Base-by-base conservation (phyloP, 2,888 invertebrate species). In the Dendrolimus houi region DNA sequence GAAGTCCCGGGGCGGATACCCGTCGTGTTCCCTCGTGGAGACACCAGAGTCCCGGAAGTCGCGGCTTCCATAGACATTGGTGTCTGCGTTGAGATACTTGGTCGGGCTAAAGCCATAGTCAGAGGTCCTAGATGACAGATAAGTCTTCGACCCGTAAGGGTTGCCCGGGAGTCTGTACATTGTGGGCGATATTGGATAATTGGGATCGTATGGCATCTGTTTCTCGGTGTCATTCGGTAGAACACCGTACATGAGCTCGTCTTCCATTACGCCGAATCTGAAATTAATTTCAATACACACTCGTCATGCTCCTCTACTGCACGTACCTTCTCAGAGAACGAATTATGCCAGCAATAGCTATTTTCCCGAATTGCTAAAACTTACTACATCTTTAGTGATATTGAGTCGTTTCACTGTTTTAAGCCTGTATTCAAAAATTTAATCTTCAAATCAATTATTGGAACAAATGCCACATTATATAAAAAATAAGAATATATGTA, bases 51-150 rank as follows among this genome's bases (percentile, higher is more conserved):
- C 86, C 54, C 85, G 70, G 58, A 88, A 85, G 64, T 88, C 86
- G 55, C 87, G 72, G 0, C 87, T 87, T 1, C 87, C 88, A 63
- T 90, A 90, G 0, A 85, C 66, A 56, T 83, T 86, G 0, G 81
- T 68, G 9, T 89, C 89, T 0, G 78, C 64, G 57, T 79, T 85
- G 1, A 89, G 63, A 64, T 87, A 90, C 65, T 90, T 89, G 0
- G 89, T 90, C 0, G 91, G 89, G 54, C 90, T 91, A 70, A 87
- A 91, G 0, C 87, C 87, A 62, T 91, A 91, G 65, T 91, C 91
- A 0, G 91, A 89, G 0, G 88, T 87, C 56, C 88, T 69, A 1
- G 87, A 81, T 0, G 87, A 76, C 1, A 91, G 71, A 68, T 90
- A 91, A 9, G 83, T 85, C 65, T 91, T 88, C 56, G 89, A 88